Conservation (phyloP, 2,797 vertebrate genomes). For the Rallus crepitans region DNA sequence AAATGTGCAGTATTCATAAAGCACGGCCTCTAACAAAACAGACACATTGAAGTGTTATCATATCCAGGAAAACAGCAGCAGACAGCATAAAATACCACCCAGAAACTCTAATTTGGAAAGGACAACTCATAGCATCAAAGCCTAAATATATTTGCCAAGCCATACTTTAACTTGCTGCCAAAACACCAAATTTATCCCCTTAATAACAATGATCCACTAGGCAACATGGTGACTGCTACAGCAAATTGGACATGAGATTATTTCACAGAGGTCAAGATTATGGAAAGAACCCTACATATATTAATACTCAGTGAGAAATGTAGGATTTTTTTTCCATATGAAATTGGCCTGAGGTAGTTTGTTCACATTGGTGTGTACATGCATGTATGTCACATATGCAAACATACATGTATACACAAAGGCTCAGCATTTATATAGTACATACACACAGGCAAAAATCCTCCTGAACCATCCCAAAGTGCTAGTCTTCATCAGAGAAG, state of each 20-base stretch:
- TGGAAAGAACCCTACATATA: background rate
- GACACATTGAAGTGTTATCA: background rate
- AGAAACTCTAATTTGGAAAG: slow-evolving; percentile 44
- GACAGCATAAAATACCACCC: slow-evolving; percentile 9
- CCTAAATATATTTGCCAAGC: slow-evolving; percentile 25
- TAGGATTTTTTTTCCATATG: background rate
- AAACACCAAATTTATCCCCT: background rate
- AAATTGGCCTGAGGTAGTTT: background rate
- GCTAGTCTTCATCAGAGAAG: background rate
- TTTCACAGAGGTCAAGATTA: background rate
- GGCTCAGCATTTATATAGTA: background rate
- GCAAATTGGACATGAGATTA: background rate
- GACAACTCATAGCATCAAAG: slow-evolving; percentile 18
- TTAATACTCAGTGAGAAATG: background rate
- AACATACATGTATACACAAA: background rate
- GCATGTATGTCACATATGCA: background rate
- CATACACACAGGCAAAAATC: background rate
- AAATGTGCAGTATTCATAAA: slow-evolving; percentile 9
- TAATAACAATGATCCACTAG: background rate
- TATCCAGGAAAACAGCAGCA: slow-evolving; percentile 41
- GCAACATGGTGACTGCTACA: background rate
- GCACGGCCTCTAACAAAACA: background rate
- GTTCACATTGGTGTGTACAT: background rate
- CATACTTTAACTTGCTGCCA: background rate
- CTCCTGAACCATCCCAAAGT: background rate